Percentiles rank a stretch among this genome's conserved stretches.
Conservation (phyloP, 2,888 invertebrate species). For the Venustoraphidia nigricollis region DNA sequence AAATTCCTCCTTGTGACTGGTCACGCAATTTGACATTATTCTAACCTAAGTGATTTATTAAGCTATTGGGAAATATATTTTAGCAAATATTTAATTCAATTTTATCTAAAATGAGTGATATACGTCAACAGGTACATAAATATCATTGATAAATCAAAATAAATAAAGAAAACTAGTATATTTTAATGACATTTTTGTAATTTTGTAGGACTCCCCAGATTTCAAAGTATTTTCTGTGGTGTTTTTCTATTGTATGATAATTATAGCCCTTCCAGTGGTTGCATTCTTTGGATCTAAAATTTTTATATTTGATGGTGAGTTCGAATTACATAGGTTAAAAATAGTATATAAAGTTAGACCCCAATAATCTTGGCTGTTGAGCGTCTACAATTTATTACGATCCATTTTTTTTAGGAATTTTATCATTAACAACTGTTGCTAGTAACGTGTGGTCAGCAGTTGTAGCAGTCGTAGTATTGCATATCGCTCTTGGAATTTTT, state of each 20-base stretch:
- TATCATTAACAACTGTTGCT: conserved; percentile 33
- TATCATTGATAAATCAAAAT: no score
- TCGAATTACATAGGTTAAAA: conserved; percentile 20
- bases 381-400: not conserved
- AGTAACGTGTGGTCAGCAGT: conserved; percentile 70
- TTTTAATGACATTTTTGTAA: conserved; percentile 24
- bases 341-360: no score
- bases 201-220: conserved; percentile 40
- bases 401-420: conserved; percentile 27
- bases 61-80: no score
- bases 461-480: conserved; percentile 56
- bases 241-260: conserved; percentile 58
- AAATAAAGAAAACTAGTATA: not conserved
- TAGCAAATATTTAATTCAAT: no score
- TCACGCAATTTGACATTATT: no score
- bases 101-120: no score
- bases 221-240: conserved; percentile 60
- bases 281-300: conserved; percentile 58
- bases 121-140: no score
- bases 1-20: no score
- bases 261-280: conserved; percentile 58
- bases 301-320: conserved; percentile 52
- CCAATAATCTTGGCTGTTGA: no score
- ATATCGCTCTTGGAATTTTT: conserved; percentile 60
- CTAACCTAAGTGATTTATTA: no score